Conservation (phyloP, 1,140 invertebrate species). For the Micrasema minimum region DNA sequence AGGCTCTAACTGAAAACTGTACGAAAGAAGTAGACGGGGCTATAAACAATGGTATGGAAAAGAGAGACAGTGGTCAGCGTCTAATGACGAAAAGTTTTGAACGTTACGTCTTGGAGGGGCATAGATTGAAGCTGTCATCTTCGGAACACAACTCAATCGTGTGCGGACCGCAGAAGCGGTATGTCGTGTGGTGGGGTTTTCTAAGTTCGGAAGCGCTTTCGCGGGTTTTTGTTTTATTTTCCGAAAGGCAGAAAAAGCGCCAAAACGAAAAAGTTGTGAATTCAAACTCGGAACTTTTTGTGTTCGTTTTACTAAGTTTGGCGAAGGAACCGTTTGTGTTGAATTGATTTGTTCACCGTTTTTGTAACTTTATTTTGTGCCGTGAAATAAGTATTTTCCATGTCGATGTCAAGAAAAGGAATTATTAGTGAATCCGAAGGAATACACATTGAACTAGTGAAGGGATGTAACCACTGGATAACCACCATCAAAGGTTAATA, state of each 20-base stretch:
- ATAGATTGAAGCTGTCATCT: slow-evolving; percentile 49
- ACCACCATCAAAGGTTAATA: slow-evolving; percentile 29
- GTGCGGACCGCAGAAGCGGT: slow-evolving; percentile 41
- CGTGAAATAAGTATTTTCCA: not conserved
- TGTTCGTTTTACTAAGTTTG: not conserved
- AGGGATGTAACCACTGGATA: slow-evolving; percentile 4
- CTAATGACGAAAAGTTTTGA: slow-evolving; percentile 34
- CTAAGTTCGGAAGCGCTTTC: slow-evolving; percentile 32
- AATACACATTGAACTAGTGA: slow-evolving; percentile 22
- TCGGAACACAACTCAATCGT: slow-evolving; percentile 49
- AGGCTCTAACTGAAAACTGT: not conserved
- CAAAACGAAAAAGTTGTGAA: slow-evolving; percentile 36
- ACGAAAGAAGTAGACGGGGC: slow-evolving; percentile 20
- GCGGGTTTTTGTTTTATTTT: slow-evolving; percentile 31
- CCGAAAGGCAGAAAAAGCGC: slow-evolving; percentile 22
- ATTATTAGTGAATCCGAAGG: slow-evolving; percentile 22
- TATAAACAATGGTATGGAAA: slow-evolving; percentile 39
- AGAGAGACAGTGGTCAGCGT: slow-evolving; percentile 33
- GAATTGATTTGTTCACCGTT: not conserved
- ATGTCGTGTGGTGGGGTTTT: slow-evolving; percentile 8
- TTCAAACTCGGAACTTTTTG: slow-evolving; percentile 2
- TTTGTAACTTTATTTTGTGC: slow-evolving; percentile 14
- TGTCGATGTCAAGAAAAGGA: slow-evolving; percentile 25
- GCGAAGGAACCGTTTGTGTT: not conserved
- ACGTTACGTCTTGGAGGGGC: slow-evolving; percentile 31